Evolutionary conservation across 2,113 vertebrate species (phyloP).

Genomic region (Isichthys henryi): DNA sequence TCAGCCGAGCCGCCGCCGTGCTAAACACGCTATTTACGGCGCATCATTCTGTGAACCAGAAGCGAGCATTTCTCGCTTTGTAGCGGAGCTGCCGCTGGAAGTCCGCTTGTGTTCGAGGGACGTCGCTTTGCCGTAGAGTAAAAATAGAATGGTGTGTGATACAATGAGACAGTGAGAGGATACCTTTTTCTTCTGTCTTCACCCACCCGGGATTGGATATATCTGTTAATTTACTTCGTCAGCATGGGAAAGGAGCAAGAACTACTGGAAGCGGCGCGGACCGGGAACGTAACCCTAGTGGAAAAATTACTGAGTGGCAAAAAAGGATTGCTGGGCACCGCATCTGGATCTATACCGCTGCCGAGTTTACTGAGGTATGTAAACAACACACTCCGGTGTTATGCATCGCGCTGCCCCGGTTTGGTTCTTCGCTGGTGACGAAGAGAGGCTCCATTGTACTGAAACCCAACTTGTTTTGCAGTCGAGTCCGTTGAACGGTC

Average conservation of each 20-base stretch:
- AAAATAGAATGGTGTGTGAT: conserved; percentile 18
- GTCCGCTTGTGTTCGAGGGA: conserved; percentile 26
- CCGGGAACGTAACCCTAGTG: conserved; percentile 90
- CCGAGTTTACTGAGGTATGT: conserved; percentile 90
- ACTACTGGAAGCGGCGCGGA: conserved; percentile 92
- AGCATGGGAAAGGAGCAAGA: conserved; percentile 97
- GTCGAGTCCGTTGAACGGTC: background rate
- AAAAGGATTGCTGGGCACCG: conserved; percentile 87
- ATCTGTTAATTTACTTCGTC: conserved; percentile 46
- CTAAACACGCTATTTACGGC: conserved; percentile 25
- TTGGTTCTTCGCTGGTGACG: background rate
- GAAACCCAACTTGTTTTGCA: background rate
- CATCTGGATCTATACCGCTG: conserved; percentile 84
- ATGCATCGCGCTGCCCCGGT: background rate
- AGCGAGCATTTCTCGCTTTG: conserved; percentile 27
- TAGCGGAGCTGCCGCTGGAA: conserved; percentile 28
- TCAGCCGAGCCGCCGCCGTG: conserved; percentile 20
- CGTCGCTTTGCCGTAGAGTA: conserved; percentile 24
- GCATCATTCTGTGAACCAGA: conserved; percentile 24
- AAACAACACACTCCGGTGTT: conserved; percentile 10
- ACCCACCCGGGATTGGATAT: conserved; percentile 30
- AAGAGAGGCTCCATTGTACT: background rate
- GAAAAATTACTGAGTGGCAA: conserved; percentile 92
- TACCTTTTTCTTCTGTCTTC: conserved; percentile 10
- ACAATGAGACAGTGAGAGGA: conserved; percentile 21